phyloP scores from a whole-genome alignment of 2,888 invertebrate species.

The Andrena praecox region DNA sequence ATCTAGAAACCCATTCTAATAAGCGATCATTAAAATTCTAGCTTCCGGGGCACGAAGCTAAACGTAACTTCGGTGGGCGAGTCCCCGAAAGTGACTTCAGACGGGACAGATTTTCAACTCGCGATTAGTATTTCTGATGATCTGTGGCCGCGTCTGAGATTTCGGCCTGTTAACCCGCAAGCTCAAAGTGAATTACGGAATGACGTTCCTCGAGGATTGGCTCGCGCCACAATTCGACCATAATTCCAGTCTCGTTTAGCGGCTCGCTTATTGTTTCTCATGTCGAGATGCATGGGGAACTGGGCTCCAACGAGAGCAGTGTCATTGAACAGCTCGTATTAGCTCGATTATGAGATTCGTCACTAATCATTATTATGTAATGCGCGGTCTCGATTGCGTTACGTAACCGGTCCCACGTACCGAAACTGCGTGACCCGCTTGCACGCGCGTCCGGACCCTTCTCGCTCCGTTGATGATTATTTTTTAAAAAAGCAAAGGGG shows the following conservation, averaged over 20 bases:
- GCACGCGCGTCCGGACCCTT: background rate
- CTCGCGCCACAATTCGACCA: background rate
- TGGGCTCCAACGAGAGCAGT: slow-evolving; percentile 33
- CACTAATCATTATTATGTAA: slow-evolving; percentile 64
- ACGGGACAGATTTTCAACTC: too few relatives aligned
- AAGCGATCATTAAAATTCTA: slow-evolving; percentile 37
- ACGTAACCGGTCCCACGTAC: slow-evolving; percentile 49
- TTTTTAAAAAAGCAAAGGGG: background rate
- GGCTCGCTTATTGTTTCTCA: slow-evolving; percentile 42
- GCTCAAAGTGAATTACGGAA: background rate
- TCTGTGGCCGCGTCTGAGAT: too few relatives aligned
- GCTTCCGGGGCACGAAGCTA: background rate
- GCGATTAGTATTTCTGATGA: too few relatives aligned
- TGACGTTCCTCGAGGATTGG: background rate
- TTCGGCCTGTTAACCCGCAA: background rate
- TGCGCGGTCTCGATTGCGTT: slow-evolving; percentile 42
- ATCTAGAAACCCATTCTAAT: slow-evolving; percentile 47
- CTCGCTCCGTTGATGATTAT: background rate
- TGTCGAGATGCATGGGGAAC: slow-evolving; percentile 8
- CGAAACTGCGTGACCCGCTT: slow-evolving; percentile 30
- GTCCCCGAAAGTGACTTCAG: background rate
- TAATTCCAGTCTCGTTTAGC: slow-evolving; percentile 5
- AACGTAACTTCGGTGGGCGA: background rate
- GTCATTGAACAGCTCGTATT: slow-evolving; percentile 61
- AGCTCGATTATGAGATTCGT: slow-evolving; percentile 60